Percentiles rank a stretch among this genome's conserved stretches.
Conservation (phyloP, 2,113 vertebrate genomes). For the Azemiops feae region DNA sequence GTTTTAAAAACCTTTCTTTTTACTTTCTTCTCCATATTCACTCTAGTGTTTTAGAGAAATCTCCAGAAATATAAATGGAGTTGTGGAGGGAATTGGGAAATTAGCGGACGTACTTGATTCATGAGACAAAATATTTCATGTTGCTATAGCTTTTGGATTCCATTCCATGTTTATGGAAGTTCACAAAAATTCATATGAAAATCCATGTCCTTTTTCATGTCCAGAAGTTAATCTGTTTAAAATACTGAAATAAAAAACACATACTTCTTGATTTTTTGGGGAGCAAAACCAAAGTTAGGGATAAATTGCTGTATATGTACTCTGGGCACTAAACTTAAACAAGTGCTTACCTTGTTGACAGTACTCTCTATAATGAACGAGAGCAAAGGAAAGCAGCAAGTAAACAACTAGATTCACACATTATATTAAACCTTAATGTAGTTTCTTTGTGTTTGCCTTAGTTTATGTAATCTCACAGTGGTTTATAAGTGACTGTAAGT, state of each 20-base stretch:
- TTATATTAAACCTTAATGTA: background rate
- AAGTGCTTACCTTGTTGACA: background rate
- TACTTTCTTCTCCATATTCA: background rate
- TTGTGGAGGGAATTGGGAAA: background rate
- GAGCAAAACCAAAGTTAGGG: background rate
- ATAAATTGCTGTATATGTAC: background rate
- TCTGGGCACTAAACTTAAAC: background rate
- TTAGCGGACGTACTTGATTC: background rate
- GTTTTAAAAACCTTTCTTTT: no score
- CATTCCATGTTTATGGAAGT: background rate
- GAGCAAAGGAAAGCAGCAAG: background rate
- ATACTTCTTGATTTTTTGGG: background rate
- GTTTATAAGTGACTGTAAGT: background rate
- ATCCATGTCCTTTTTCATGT: background rate
- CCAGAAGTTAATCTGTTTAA: background rate
- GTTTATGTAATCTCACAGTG: background rate
- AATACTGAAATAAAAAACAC: background rate
- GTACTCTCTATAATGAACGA: background rate
- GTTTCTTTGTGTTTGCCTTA: background rate
- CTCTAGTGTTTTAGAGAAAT: background rate
- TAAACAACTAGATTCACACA: background rate
- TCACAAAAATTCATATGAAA: background rate
- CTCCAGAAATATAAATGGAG: background rate
- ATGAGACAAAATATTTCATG: background rate
- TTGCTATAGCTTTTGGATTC: background rate